Percentiles rank a stretch among this genome's conserved stretches.
phyloP scores from a whole-genome alignment of 1,140 invertebrate species.

The Danaus plexippus region DNA sequence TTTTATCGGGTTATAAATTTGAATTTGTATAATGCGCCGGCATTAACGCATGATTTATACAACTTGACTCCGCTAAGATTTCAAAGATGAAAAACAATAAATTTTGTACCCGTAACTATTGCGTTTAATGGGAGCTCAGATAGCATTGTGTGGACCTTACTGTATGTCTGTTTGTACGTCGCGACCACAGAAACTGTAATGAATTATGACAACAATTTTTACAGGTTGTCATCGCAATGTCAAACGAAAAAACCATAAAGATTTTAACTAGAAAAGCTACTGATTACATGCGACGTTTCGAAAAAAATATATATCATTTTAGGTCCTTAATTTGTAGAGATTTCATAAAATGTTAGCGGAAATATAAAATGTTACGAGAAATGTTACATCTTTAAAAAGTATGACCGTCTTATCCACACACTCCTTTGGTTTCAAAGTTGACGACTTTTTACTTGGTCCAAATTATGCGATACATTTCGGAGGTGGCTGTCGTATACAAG shows the following conservation, averaged over 20 bases:
- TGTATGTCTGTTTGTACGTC: constrained; percentile 6
- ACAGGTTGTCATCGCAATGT: no score
- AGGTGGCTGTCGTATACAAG: constrained; percentile 59
- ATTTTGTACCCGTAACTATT: constrained; percentile 67
- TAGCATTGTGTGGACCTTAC: constrained; percentile 30
- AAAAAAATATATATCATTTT: no score
- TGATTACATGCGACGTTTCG: no score
- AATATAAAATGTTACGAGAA: no score
- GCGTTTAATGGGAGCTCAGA: constrained; percentile 53
- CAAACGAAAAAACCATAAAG: no score
- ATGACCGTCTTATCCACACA: constrained; percentile 31
- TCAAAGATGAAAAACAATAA: constrained; percentile 72
- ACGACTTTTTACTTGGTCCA: constrained; percentile 65
- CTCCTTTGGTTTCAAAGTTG: constrained; percentile 38
- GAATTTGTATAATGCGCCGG: constrained; percentile 69
- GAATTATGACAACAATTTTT: no score
- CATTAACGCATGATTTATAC: constrained; percentile 71
- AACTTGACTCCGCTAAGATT: constrained; percentile 70
- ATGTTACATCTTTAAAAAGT: no score
- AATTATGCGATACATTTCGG: constrained; percentile 68
- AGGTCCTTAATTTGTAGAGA: neutral
- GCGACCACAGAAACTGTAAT: neutral
- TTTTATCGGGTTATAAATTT: constrained; percentile 74
- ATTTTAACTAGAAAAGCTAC: no score
- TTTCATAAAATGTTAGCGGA: neutral